A percentile compares a stretch with the other conserved stretches of the same genome.
phyloP scores from a whole-genome alignment of 2,113 vertebrate genomes.

The Aleadryas rufinucha region DNA sequence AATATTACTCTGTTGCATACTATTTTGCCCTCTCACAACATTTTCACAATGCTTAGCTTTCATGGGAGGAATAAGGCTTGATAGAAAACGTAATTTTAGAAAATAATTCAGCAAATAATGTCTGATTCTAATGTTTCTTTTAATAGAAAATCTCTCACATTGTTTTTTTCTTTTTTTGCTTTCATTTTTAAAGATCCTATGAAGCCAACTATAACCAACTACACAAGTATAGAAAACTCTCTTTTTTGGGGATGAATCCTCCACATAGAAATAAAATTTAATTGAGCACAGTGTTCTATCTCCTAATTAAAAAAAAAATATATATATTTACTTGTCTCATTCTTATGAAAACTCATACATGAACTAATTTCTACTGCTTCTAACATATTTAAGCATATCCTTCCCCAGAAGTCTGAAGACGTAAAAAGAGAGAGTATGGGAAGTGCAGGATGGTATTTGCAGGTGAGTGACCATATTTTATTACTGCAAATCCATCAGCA shows the following conservation, averaged over 20 bases:
- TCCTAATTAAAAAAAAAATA: background rate
- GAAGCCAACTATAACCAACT: background rate
- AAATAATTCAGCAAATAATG: background rate
- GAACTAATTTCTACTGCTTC: background rate
- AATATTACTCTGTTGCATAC: background rate
- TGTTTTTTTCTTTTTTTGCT: background rate
- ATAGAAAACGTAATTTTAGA: background rate
- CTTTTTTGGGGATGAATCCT: background rate
- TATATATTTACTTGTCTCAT: background rate
- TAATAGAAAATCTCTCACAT: background rate
- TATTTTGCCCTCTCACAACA: background rate
- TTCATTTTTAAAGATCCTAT: background rate
- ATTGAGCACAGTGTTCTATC: background rate
- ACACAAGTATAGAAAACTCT: background rate
- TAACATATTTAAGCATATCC: background rate
- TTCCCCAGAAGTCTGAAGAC: background rate
- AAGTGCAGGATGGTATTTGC: background rate
- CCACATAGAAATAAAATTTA: background rate
- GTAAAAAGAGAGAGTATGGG: background rate
- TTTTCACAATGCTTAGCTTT: background rate
- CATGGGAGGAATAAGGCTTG: background rate
- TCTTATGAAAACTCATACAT: background rate
- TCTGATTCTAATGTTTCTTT: background rate
- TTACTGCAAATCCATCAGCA: background rate
- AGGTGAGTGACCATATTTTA: fast-evolving